A percentile compares a stretch with the other conserved stretches of the same genome.
These are phyloP conservation scores for Rhimphoctona megacephalus DNA, from an alignment of 2,888 invertebrate species.

Conservation along the genomic window DNA sequence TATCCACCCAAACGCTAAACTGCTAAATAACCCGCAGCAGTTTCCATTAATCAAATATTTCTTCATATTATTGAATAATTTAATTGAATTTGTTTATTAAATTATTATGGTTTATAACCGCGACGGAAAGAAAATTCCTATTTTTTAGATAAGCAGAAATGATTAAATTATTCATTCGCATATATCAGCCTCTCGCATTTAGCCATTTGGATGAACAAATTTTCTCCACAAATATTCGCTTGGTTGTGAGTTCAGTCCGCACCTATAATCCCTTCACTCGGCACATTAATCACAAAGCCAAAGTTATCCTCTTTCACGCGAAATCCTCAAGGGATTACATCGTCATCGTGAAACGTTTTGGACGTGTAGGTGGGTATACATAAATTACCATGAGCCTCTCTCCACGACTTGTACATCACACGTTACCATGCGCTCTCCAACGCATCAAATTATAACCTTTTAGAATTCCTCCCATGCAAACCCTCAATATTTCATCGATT, in stretches of 20 bases:
- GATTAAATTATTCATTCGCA: background rate
- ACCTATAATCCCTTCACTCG: conserved; percentile 44
- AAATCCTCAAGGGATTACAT: conserved; percentile 62
- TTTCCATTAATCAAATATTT: too few species aligned
- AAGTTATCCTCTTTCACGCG: conserved; percentile 40
- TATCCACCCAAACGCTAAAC: too few species aligned
- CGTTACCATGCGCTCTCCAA: background rate
- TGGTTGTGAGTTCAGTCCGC: conserved; percentile 33
- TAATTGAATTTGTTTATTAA: background rate
- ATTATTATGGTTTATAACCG: background rate
- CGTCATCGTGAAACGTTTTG: conserved; percentile 56
- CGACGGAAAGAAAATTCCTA: background rate
- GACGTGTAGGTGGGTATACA: conserved; percentile 56
- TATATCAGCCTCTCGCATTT: background rate
- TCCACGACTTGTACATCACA: background rate
- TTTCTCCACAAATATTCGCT: conserved; percentile 29
- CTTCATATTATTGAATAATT: too few species aligned
- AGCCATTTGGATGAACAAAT: conserved; percentile 6
- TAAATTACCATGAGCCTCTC: conserved; percentile 48
- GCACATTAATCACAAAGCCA: conserved; percentile 63
- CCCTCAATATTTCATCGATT: background rate
- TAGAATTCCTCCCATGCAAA: background rate
- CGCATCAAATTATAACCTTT: conserved; percentile 1
- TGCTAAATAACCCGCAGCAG: too few species aligned
- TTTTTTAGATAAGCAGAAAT: too few species aligned